These are phyloP conservation scores for Diarsia brunnea DNA, from an alignment of 2,888 invertebrate genomes.

Conservation along the genomic window DNA sequence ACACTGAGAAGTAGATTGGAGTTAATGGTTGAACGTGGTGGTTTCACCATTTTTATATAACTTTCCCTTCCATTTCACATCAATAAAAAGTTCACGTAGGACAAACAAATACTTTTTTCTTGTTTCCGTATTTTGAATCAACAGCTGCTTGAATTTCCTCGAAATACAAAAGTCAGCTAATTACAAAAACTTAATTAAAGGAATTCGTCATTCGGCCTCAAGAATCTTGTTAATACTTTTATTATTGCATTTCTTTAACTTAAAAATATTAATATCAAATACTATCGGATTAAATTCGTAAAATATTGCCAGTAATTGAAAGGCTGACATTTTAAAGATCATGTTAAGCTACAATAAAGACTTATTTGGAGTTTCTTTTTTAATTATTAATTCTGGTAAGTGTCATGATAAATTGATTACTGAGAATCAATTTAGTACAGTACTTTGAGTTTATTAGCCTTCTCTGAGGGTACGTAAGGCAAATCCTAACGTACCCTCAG, in stretches of 20 bases:
- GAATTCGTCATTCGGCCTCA: constrained; percentile 36
- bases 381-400: background rate
- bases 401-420: background rate
- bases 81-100: constrained; percentile 11
- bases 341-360: constrained; percentile 14
- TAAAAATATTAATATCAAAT: constrained; percentile 8
- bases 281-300: constrained; percentile 15
- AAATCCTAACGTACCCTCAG: no score
- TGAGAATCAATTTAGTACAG: background rate
- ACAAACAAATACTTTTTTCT: constrained; percentile 1
- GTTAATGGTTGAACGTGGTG: background rate
- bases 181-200: constrained; percentile 36
- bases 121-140: constrained; percentile 24
- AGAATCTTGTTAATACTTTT: constrained; percentile 25
- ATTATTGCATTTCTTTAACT: constrained; percentile 42
- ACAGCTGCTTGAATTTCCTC: constrained; percentile 43
- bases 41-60: background rate
- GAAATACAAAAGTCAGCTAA: constrained; percentile 46
- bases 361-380: constrained; percentile 9
- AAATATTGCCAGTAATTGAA: constrained; percentile 16
- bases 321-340: constrained; percentile 33
- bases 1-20: no score
- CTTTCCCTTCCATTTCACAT: constrained; percentile 1
- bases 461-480: no score
- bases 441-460: background rate